Base-by-base conservation (phyloP, 2,797 vertebrate genomes). In the Anabacerthia variegaticeps region DNA sequence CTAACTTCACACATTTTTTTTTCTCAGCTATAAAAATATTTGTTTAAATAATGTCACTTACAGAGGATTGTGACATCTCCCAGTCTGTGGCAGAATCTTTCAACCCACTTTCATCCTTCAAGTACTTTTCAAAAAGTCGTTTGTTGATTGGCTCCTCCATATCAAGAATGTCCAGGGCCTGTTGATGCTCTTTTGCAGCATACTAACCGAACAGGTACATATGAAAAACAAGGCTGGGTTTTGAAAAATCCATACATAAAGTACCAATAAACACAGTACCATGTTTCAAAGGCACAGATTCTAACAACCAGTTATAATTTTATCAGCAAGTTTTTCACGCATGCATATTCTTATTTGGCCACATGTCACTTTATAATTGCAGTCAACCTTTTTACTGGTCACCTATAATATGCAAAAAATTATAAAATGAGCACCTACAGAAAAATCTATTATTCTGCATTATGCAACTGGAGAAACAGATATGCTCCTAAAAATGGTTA, bases 121-220 rank as follows among this genome's bases (percentile, higher is more conserved):
- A 79, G 95, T 97, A 98, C 91, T 98, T 99, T 93, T 99, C 99
- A 90, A 99, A 98, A 87, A 99, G 96, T 95, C 98, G 98, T 95
- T 98, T 99, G 96, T 98, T 99, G 87, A 98, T 98, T 46, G 99
- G 98, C 84, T 99, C 99, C 92, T 99, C 99, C 98, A 99, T 98
- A 81, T 99, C 99, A 77, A 99, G 98, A 94, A 99, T 99, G 97
- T 99, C 99, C 91, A 99, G 98, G 66, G 99, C 99, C 97, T 99
- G 99, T 62, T 99, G 99, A 97, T 99, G 99, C 92, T 99, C 99
- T 98, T 99, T 99, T 59, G 99, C 99, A 97, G 99, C 99, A 97
- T 99, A 99, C 99, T 99, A 89, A 77, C n/a, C 89, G 81, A 65
- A 78, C 20, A 74, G 0, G 3, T 13, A 94, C 51, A 88, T 75